Percentiles rank a stretch among this genome's conserved stretches.
These are phyloP conservation scores for Coenonympha arcania DNA, from an alignment of 2,888 invertebrate species.

Conservation along the genomic window DNA sequence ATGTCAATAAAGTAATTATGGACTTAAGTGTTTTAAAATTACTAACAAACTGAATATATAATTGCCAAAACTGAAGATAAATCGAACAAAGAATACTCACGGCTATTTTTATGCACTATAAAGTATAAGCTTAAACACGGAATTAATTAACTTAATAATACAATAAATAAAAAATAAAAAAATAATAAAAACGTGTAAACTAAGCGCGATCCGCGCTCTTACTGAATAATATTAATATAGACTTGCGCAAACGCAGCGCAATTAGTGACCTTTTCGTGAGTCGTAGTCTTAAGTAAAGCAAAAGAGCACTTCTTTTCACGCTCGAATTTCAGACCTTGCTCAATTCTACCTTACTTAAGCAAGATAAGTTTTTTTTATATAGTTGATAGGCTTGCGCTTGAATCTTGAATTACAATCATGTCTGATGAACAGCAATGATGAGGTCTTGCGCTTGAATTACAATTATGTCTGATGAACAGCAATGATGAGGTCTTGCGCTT, in stretches of 20 bases:
- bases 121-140: background rate
- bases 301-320: conserved; percentile 9
- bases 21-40: background rate
- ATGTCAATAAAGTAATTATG: background rate
- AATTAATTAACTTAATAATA: background rate
- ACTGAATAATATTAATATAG: too few species aligned
- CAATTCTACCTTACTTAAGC: too few species aligned
- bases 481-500: too few species aligned
- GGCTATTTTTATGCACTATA: background rate
- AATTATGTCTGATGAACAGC: too few species aligned
- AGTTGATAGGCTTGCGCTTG: too few species aligned
- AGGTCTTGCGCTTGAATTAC: too few species aligned
- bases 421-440: too few species aligned
- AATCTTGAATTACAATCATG: too few species aligned
- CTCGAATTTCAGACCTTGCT: background rate
- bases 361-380: too few species aligned
- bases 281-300: conserved; percentile 6
- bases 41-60: background rate
- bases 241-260: conserved; percentile 19
- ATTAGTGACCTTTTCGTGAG: conserved; percentile 22
- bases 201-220: conserved; percentile 22
- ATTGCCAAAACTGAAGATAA: background rate
- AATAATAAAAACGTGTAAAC: conserved; percentile 13
- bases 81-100: background rate
- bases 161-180: conserved; percentile 2